A percentile compares a stretch with the other conserved stretches of the same genome.
phyloP scores from a whole-genome alignment of 2,113 vertebrate genomes.

The Mola mola region DNA sequence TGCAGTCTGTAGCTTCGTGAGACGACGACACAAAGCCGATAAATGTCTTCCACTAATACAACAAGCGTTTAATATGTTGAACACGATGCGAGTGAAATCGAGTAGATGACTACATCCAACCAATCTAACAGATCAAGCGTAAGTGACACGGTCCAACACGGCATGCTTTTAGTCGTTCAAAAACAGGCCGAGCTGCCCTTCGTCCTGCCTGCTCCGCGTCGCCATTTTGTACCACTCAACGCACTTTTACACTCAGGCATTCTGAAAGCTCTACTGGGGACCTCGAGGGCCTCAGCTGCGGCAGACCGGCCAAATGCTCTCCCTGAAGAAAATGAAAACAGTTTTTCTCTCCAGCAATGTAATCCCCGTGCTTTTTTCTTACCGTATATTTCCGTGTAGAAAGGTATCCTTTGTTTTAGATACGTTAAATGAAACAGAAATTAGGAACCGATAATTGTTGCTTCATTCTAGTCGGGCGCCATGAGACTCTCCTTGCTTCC shows the following conservation, averaged over 20 bases:
- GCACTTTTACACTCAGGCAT: conserved; percentile 83
- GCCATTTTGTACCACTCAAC: conserved; percentile 74
- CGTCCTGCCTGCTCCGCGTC: conserved; percentile 81
- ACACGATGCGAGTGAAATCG: too few species aligned
- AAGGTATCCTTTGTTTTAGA: conserved; percentile 30
- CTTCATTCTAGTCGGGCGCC: conserved; percentile 86
- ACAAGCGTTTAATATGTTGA: not conserved
- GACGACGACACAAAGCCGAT: not conserved
- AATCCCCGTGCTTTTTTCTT: conserved; percentile 66
- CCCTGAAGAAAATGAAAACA: conserved; percentile 78
- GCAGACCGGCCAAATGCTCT: conserved; percentile 78
- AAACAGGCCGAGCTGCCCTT: conserved; percentile 79
- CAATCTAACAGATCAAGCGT: not conserved
- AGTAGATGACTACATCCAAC: accelerated
- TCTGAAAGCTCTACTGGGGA: conserved; percentile 82
- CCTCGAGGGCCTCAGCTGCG: conserved; percentile 81
- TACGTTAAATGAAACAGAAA: conserved; percentile 44
- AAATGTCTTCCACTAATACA: not conserved
- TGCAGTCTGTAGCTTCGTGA: not conserved
- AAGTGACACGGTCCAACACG: not conserved
- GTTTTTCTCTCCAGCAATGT: not conserved
- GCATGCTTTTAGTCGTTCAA: conserved; percentile 23
- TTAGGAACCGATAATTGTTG: conserved; percentile 71
- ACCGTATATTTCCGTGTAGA: conserved; percentile 65
- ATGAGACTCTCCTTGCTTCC: conserved; percentile 81